phyloP scores from a whole-genome alignment of 2,888 invertebrate species.

The Cephus spinipes region DNA sequence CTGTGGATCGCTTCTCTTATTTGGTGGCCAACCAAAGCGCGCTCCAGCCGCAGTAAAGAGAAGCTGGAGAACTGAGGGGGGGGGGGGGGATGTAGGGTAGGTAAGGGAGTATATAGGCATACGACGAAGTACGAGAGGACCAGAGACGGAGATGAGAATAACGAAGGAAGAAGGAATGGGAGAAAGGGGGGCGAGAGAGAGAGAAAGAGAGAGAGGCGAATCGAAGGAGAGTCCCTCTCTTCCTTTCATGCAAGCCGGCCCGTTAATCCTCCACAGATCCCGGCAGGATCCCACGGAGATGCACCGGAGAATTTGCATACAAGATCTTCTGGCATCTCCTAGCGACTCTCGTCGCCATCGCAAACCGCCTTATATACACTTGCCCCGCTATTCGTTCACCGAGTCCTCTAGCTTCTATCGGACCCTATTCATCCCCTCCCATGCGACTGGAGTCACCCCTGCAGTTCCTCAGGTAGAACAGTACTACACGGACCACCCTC shows the following conservation, averaged over 20 bases:
- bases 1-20: slow-evolving; percentile 55
- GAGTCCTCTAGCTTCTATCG: background rate
- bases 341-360: slow-evolving; percentile 24
- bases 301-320: slow-evolving; percentile 67
- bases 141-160: background rate
- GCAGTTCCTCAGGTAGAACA: background rate
- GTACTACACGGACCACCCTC: background rate
- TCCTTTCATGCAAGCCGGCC: slow-evolving; percentile 66
- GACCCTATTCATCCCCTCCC: background rate
- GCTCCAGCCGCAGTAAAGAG: slow-evolving; percentile 42
- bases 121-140: background rate
- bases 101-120: background rate
- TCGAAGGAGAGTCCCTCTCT: slow-evolving; percentile 38
- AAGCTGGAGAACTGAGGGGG: slow-evolving; percentile 23
- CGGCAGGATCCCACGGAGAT: slow-evolving; percentile 66
- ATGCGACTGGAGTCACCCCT: background rate
- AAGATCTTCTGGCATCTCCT: slow-evolving; percentile 64
- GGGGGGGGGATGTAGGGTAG: slow-evolving; percentile 1
- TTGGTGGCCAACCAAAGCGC: slow-evolving; percentile 45
- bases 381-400: background rate
- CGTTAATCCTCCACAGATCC: slow-evolving; percentile 66
- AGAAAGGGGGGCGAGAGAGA: slow-evolving; percentile 8
- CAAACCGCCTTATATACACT: background rate
- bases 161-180: slow-evolving; percentile 1
- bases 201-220: slow-evolving; percentile 22